Evolutionary conservation across 2,797 vertebrate species (phyloP).

Genomic region (Toxotes lorentzi): DNA sequence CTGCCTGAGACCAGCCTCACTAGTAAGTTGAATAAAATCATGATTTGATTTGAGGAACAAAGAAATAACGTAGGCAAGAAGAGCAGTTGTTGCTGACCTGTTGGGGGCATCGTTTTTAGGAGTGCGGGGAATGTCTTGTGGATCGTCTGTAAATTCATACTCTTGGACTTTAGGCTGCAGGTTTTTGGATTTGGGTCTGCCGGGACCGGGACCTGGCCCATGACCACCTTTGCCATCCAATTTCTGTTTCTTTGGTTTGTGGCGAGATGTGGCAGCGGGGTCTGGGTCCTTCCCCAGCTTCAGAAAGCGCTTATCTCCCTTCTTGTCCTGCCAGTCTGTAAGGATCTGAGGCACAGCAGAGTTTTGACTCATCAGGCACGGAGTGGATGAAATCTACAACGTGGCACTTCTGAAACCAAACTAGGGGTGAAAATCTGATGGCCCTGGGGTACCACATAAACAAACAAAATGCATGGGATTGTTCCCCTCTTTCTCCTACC

Average conservation of each 20-base stretch:
- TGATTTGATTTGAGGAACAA: neutral
- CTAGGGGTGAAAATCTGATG: neutral
- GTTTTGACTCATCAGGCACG: neutral
- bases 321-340: slow-evolving; percentile 99
- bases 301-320: slow-evolving; percentile 94
- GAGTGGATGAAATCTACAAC: too few relatives aligned
- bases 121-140: slow-evolving; percentile 95
- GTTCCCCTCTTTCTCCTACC: slow-evolving; percentile 77
- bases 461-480: too few relatives aligned
- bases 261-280: slow-evolving; percentile 91
- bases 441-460: neutral
- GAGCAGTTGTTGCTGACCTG: slow-evolving; percentile 84
- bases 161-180: slow-evolving; percentile 96
- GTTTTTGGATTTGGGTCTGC: slow-evolving; percentile 96
- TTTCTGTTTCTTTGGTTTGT: slow-evolving; percentile 98
- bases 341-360: slow-evolving; percentile 88
- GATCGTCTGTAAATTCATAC: slow-evolving; percentile 97
- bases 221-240: slow-evolving; percentile 94
- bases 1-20: neutral
- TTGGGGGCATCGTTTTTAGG: slow-evolving; percentile 99
- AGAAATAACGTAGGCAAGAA: neutral
- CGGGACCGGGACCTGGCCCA: slow-evolving; percentile 91
- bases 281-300: slow-evolving; percentile 95
- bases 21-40: neutral
- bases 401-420: too few relatives aligned